A percentile compares a stretch with the other conserved stretches of the same genome.
Conservation (phyloP, 2,797 vertebrate species). For the Phrynocephalus forsythii region DNA sequence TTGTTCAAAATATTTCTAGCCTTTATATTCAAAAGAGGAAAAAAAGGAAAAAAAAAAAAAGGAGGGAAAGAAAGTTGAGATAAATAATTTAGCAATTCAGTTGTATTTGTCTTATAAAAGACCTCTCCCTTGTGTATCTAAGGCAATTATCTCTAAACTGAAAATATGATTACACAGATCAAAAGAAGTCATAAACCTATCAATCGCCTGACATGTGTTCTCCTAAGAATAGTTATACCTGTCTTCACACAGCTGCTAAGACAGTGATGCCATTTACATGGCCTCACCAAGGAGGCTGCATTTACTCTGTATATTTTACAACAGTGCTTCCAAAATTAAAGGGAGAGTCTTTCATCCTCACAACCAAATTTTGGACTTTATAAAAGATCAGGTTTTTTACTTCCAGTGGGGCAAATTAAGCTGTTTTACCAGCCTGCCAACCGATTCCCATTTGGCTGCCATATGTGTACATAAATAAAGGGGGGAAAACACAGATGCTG, state of each 20-base stretch:
- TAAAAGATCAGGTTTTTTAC: neutral
- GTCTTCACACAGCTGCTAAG: conserved; percentile 36
- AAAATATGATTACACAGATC: conserved; percentile 46
- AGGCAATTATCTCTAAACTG: conserved; percentile 49
- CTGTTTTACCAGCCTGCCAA: neutral
- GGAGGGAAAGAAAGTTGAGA: conserved; percentile 14
- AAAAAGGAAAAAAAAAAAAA: conserved; percentile 4
- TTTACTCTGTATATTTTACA: conserved; percentile 30
- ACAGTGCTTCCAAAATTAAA: neutral
- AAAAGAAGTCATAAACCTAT: conserved; percentile 46
- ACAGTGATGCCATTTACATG: conserved; percentile 17
- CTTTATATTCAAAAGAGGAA: neutral
- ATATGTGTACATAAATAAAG: neutral
- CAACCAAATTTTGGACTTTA: neutral
- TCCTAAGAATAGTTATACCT: conserved; percentile 32
- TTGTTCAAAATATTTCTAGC: too few species aligned
- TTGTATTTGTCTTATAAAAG: conserved; percentile 41
- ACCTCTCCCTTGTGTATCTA: neutral
- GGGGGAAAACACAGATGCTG: too few species aligned
- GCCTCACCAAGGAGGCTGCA: conserved; percentile 33
- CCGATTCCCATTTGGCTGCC: neutral
- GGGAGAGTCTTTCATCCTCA: neutral
- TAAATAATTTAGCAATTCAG: conserved; percentile 46
- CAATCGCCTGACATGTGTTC: conserved; percentile 29
- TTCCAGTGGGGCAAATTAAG: neutral